Evolutionary conservation across 2,888 invertebrate genomes (phyloP), one percentile per base, ranked within the genome.

Genomic region (Arenicola marina): DNA sequence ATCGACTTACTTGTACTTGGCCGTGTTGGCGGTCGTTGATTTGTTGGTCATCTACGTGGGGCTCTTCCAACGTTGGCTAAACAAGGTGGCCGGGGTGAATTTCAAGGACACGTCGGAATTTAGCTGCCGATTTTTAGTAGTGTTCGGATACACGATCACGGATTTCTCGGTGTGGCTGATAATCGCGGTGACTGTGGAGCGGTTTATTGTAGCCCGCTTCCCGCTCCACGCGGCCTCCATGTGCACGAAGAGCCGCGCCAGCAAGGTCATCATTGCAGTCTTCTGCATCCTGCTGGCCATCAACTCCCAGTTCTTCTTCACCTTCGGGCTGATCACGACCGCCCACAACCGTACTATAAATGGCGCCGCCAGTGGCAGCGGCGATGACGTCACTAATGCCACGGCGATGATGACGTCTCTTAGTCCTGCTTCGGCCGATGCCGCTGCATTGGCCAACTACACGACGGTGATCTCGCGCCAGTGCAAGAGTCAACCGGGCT

Each of bases 91-190:
- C 11, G 72, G 73, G 0, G 51, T 69, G 15, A 75, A 78, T 45
- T 57, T 77, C 26, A 65, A 67, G 53, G 62, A 75, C 60, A 62
- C 67, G 43, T 68, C 71, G 38, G 66, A 72, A 45, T 74, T 74
- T 69, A 51, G 74, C 43, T 81, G 81, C 63, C 80, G 80, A 61
- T 15, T 69, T 11, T 70, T 73, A 11, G 66, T 72, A 1, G 73
- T 75, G 24, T 56, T 78, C 0, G 78, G 78, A 3, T 78, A 76
- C 66, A 70, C 76, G 1, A 70, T 73, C 48, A 64, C 56, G n/a
- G 75, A 77, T 61, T 71, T 73, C n/a, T 78, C 78, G 0, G 79
- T 78, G 3, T 81, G 80, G 79, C 66, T 81, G 18, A 80, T 81
- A 51, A 76, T 81, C 15, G 79, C 80, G 0, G 76, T 81, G 3